Conservation (phyloP, 2,888 invertebrate species). For the Anthoptus insignis region DNA sequence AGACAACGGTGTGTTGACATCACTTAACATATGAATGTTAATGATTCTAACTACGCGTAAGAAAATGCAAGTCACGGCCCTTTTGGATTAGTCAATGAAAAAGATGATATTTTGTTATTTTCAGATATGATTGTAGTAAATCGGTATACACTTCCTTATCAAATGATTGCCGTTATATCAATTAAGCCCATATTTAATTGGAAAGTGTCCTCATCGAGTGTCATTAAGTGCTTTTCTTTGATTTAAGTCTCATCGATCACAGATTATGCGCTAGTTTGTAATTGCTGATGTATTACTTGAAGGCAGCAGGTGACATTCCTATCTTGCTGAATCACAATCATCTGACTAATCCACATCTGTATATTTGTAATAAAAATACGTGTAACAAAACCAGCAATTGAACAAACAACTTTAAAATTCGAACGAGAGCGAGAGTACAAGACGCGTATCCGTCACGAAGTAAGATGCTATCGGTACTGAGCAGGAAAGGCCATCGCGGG, state of each 20-base stretch:
- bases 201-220: neutral
- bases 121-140: neutral
- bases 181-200: neutral
- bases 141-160: neutral
- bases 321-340: neutral
- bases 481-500: no score
- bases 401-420: no score
- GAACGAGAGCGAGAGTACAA: no score
- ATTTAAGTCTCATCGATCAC: neutral
- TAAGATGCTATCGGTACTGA: no score
- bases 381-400: no score
- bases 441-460: no score
- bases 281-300: neutral
- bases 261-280: neutral
- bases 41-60: conserved; percentile 52
- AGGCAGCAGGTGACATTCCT: neutral
- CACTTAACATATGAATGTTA: conserved; percentile 66
- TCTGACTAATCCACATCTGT: no score
- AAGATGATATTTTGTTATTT: no score
- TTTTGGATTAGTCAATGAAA: no score
- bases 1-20: conserved; percentile 55
- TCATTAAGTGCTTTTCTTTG: neutral
- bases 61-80: conserved; percentile 17
- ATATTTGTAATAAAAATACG: no score
- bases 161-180: neutral